A percentile compares a stretch with the other conserved stretches of the same genome.
phyloP scores from a whole-genome alignment of 2,797 vertebrate genomes.

The Helicolenus hilgendorfi region DNA sequence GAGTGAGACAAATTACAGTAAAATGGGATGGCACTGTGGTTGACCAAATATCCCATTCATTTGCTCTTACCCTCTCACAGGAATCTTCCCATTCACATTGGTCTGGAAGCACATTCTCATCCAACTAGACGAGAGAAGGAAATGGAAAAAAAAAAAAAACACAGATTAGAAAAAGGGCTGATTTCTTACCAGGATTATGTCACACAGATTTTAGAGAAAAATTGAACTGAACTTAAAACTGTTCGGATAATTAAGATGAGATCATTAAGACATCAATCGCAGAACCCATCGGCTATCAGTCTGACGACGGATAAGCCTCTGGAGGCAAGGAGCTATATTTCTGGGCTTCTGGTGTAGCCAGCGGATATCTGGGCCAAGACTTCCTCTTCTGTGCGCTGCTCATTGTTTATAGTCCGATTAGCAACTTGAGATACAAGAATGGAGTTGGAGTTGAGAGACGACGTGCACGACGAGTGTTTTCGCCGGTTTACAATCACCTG shows the following conservation, averaged over 20 bases:
- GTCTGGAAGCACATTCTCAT: constrained; percentile 98
- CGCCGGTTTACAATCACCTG: too few relatives aligned
- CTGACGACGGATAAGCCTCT: too few relatives aligned
- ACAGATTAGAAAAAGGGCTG: neutral
- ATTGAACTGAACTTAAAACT: neutral
- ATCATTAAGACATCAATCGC: too few relatives aligned
- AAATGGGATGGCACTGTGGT: neutral
- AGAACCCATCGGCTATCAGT: too few relatives aligned
- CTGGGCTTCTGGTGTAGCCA: too few relatives aligned
- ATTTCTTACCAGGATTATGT: neutral
- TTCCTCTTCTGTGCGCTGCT: too few relatives aligned
- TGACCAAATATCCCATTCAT: neutral
- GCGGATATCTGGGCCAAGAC: too few relatives aligned
- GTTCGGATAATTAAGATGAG: neutral
- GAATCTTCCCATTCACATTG: constrained; percentile 97
- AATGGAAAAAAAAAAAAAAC: neutral
- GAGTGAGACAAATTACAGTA: neutral
- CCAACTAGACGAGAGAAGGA: constrained; percentile 91
- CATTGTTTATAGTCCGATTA: too few relatives aligned
- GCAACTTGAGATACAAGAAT: too few relatives aligned
- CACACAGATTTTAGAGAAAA: neutral
- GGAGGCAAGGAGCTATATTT: too few relatives aligned
- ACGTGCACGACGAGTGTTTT: too few relatives aligned
- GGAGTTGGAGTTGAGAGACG: too few relatives aligned
- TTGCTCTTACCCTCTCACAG: constrained; percentile 95